Evolutionary conservation across 2,888 invertebrate genomes (phyloP).

Genomic region (Drosophila neonasuta): DNA sequence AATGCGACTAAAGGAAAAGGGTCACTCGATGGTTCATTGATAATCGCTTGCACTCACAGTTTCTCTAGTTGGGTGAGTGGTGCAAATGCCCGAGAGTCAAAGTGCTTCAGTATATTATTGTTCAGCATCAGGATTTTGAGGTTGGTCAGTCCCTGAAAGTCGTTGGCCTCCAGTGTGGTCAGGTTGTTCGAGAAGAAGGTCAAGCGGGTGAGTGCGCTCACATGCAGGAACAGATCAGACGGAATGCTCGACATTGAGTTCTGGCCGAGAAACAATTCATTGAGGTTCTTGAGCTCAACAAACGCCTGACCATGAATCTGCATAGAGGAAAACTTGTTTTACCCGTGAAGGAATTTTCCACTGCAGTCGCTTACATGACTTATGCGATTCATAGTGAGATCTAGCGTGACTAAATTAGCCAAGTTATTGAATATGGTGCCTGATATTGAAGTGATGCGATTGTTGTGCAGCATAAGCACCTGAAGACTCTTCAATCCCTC

Average conservation of each 20-base stretch:
- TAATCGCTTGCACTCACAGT: conserved; percentile 81
- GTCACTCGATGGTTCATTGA: not conserved
- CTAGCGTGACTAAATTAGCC: conserved; percentile 72
- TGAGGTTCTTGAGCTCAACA: conserved; percentile 81
- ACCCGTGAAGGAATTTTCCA: not conserved
- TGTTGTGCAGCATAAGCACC: conserved; percentile 82
- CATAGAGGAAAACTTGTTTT: not conserved
- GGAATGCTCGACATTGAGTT: conserved; percentile 83
- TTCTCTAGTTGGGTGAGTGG: conserved; percentile 82
- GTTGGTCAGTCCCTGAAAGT: conserved; percentile 83
- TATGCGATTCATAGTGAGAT: conserved; percentile 81
- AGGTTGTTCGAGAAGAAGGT: conserved; percentile 84
- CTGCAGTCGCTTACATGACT: conserved; percentile 59
- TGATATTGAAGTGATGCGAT: conserved; percentile 82
- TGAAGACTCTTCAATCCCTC: conserved; percentile 75
- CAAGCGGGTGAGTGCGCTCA: conserved; percentile 82
- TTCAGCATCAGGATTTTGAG: conserved; percentile 84
- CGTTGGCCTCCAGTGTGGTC: conserved; percentile 81
- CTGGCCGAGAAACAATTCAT: conserved; percentile 84
- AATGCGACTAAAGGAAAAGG: conserved; percentile 82
- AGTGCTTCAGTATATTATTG: conserved; percentile 84
- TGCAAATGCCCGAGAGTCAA: conserved; percentile 82
- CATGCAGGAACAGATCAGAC: conserved; percentile 82
- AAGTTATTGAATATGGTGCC: conserved; percentile 77
- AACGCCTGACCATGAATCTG: conserved; percentile 83